Percentiles rank a stretch among this genome's conserved stretches.
phyloP scores from a whole-genome alignment of 2,888 invertebrate species.

The Tinea pellionella region DNA sequence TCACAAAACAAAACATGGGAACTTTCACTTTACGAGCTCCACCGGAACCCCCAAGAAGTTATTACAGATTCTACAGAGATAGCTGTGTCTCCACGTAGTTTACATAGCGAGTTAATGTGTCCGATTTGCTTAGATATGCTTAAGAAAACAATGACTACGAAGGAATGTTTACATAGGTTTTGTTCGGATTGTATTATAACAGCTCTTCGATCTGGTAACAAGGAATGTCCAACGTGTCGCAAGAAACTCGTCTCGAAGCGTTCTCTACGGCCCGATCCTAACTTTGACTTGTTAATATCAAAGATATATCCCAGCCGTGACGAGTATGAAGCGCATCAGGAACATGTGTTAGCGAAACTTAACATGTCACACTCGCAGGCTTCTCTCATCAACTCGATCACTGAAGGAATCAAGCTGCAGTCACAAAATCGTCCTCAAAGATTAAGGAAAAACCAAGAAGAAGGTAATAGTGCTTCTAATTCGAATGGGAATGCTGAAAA shows the following conservation, averaged over 20 bases:
- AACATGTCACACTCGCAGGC: conserved; percentile 94
- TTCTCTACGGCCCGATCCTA: conserved; percentile 95
- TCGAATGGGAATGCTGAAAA: conserved; percentile 51
- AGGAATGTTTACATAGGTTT: conserved; percentile 98
- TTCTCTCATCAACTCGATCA: conserved; percentile 92
- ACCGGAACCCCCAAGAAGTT: conserved; percentile 95
- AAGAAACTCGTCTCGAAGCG: conserved; percentile 98
- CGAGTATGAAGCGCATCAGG: conserved; percentile 95
- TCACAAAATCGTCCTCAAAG: conserved; percentile 88
- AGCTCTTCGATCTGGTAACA: conserved; percentile 96
- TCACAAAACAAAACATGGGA: conserved; percentile 96
- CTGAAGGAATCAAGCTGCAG: conserved; percentile 92
- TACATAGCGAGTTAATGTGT: conserved; percentile 98
- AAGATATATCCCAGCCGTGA: conserved; percentile 97
- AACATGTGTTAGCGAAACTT: conserved; percentile 89
- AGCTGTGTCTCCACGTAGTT: conserved; percentile 91
- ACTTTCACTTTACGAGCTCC: conserved; percentile 93
- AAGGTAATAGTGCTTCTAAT: conserved; percentile 42
- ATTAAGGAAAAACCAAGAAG: conserved; percentile 77
- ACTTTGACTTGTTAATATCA: conserved; percentile 96
- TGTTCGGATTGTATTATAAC: conserved; percentile 99
- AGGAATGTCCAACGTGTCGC: conserved; percentile 98
- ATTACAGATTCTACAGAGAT: conserved; percentile 96
- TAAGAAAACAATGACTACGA: conserved; percentile 99
- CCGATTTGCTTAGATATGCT: conserved; percentile 99